Base-by-base conservation (phyloP, 2,888 invertebrate genomes). In the Drosophila putrida region DNA sequence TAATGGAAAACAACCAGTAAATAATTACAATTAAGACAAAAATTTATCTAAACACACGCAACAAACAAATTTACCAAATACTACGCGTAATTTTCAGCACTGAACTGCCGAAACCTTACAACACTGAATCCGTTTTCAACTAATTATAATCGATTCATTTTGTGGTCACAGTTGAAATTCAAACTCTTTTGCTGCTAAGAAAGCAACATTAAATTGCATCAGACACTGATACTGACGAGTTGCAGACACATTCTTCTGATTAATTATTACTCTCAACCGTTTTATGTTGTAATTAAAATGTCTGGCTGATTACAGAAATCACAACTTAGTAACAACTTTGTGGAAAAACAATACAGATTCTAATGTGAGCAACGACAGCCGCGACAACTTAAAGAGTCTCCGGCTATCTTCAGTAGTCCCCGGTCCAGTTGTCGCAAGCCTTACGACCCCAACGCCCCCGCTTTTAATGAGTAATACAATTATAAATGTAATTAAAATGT, bases 291-390 rank as follows among this genome's bases (percentile, higher is more conserved):
- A 68, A 76, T 80, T 44, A 78, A 80, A 76, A 41, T 49, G 81
- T 80, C 80, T 80, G 64, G 78, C 80, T 78, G 81, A 80, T 80
- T 80, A 75, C 67, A 64, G 71, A 44, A 61, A 44, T 62, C 33
- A 44, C 51, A 57, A 33, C 77, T 61, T 71, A 46, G 70, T 73
- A 75, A 78, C 78, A 61, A 65, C 54, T 41, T n/a, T 53, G 11
- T n/a, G 31, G 27, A 3, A 35, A 41, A 59, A 15, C 36, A 44
- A 63, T n/a, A 44, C 36, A 28, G 43, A 8, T 31, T 47, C 68
- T 50, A 63, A 72, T 60, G 43, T 31, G 49, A 63, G 15, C 51
- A 70, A 10, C 27, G 41, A 31, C 57, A 27, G 11, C 54, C 27
- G 41, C 25, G 27, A 43, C 39, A 33, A 20, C 20, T 33, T 20